These are phyloP conservation scores for Propithecus coquereli DNA, from an alignment of 2,113 vertebrate species.

Conservation along the genomic window DNA sequence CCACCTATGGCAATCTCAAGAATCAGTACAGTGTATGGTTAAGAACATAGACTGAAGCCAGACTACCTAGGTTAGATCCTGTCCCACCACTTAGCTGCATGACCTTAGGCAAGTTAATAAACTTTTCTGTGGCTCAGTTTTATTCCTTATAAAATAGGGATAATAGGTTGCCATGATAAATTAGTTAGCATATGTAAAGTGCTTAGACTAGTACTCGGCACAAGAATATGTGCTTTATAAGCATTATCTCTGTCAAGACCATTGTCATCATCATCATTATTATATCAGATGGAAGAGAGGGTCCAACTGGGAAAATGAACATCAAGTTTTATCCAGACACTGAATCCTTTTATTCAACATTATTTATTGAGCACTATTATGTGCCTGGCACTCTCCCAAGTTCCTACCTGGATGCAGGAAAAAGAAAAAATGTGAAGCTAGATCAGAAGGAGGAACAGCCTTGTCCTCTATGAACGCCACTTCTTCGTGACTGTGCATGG, in stretches of 20 bases:
- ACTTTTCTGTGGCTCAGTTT: conserved; percentile 35
- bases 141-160: conserved; percentile 6
- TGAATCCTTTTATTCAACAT: not conserved
- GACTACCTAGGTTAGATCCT: not conserved
- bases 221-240: not conserved
- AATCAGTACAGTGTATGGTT: not conserved
- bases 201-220: not conserved
- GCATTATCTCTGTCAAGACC: not conserved
- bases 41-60: not conserved
- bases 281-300: not conserved
- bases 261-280: not conserved
- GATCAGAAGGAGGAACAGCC: not conserved
- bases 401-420: not conserved
- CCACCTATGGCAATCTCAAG: not conserved
- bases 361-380: not conserved
- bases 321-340: not conserved
- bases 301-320: not conserved
- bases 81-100: not conserved
- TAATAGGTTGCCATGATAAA: conserved; percentile 17
- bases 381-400: not conserved
- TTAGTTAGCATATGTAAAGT: not conserved
- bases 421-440: conserved; percentile 8
- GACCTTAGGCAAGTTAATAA: conserved; percentile 4
- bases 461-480: not conserved
- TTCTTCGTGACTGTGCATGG: not conserved